Percentiles rank a stretch among this genome's conserved stretches.
phyloP scores from a whole-genome alignment of 1,140 invertebrate genomes.

The Caenorhabditis tropicalis region DNA sequence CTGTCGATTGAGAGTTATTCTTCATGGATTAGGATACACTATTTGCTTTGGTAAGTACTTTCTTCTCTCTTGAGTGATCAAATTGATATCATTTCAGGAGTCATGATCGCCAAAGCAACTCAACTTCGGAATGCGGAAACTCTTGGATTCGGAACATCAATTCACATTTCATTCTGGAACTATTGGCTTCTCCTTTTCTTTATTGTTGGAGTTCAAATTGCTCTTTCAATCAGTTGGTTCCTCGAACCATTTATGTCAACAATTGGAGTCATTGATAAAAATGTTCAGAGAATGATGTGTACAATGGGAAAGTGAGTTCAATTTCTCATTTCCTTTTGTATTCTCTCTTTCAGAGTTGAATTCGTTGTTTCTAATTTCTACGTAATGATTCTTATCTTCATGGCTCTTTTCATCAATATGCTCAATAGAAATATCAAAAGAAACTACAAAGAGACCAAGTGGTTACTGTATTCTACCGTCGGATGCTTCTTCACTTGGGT shows the following conservation, averaged over 20 bases:
- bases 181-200: slow-evolving; percentile 71
- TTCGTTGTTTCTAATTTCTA: slow-evolving; percentile 57
- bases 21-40: slow-evolving; percentile 63
- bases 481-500: slow-evolving; percentile 61
- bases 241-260: slow-evolving; percentile 53
- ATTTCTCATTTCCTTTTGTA: not conserved
- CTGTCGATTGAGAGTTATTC: slow-evolving; percentile 60
- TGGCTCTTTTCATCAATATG: slow-evolving; percentile 67
- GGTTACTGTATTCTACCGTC: slow-evolving; percentile 66
- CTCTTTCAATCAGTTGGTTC: slow-evolving; percentile 57
- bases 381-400: slow-evolving; percentile 65
- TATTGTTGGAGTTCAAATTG: slow-evolving; percentile 69
- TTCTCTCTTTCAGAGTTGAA: slow-evolving; percentile 13
- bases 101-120: slow-evolving; percentile 68
- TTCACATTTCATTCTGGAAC: slow-evolving; percentile 69
- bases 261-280: slow-evolving; percentile 30
- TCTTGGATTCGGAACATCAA: slow-evolving; percentile 54
- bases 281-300: slow-evolving; percentile 52
- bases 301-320: slow-evolving; percentile 34
- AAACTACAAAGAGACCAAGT: slow-evolving; percentile 72
- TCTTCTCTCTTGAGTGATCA: not conserved
- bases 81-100: slow-evolving; percentile 57
- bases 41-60: slow-evolving; percentile 62
- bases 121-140: slow-evolving; percentile 68
- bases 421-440: slow-evolving; percentile 69